Conservation (phyloP, 2,797 vertebrate species). For the Synanceia verrucosa region DNA sequence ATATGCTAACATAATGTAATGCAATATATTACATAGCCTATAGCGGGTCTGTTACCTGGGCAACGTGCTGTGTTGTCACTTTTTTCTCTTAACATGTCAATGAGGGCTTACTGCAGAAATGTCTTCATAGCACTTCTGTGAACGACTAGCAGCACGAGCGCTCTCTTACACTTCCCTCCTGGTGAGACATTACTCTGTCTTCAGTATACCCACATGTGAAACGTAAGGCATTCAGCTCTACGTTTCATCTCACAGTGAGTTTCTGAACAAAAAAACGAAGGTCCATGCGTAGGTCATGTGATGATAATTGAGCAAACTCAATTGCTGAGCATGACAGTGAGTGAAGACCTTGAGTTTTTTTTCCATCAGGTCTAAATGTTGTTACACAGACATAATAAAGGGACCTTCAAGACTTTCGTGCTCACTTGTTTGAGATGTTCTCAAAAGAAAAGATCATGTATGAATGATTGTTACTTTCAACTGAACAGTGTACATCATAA, state of each 20-base stretch:
- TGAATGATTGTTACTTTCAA: no score
- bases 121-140: conserved; percentile 22
- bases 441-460: no score
- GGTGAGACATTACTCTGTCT: conserved; percentile 21
- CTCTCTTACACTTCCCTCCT: conserved; percentile 22
- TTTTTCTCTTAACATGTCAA: conserved; percentile 13
- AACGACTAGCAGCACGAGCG: conserved; percentile 20
- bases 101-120: conserved; percentile 17
- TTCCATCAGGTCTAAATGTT: neutral
- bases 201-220: conserved; percentile 20
- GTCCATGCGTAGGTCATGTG: neutral
- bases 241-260: neutral
- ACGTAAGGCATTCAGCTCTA: conserved; percentile 4
- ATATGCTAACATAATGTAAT: conserved; percentile 4
- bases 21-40: neutral
- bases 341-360: neutral
- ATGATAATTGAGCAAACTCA: neutral
- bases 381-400: neutral
- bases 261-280: no score
- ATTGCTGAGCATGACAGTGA: neutral
- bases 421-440: neutral
- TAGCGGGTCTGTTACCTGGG: conserved; percentile 23
- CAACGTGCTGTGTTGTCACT: conserved; percentile 15
- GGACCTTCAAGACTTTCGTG: neutral
- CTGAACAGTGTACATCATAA: neutral